phyloP scores from a whole-genome alignment of 2,888 invertebrate genomes.

The Caenorhabditis sp. region DNA sequence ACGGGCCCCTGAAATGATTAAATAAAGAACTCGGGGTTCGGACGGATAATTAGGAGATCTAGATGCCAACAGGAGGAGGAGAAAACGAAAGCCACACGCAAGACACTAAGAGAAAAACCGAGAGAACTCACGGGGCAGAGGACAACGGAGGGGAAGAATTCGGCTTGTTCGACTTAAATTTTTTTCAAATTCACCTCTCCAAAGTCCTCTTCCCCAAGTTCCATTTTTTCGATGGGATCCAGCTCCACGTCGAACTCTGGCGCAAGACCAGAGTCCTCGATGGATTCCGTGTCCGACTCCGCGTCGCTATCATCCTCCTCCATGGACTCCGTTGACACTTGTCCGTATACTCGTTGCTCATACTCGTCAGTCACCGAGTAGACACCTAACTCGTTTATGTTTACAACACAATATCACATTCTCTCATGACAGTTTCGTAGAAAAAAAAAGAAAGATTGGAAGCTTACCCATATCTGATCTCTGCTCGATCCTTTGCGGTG shows the following conservation, averaged over 20 bases:
- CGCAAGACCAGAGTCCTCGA: slow-evolving; percentile 44
- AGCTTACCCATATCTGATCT: slow-evolving; percentile 44
- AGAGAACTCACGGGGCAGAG: slow-evolving; percentile 34
- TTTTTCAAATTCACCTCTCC: slow-evolving; percentile 17
- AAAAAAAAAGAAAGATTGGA: too few species aligned
- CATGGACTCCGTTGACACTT: slow-evolving; percentile 12
- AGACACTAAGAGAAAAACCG: slow-evolving; percentile 11
- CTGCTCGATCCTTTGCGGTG: neutral
- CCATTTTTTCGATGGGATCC: slow-evolving; percentile 17
- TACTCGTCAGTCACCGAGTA: slow-evolving; percentile 58
- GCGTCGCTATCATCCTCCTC: slow-evolving; percentile 11
- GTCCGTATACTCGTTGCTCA: slow-evolving; percentile 50
- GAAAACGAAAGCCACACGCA: neutral
- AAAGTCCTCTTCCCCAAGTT: slow-evolving; percentile 31
- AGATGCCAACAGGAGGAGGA: neutral
- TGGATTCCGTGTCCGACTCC: slow-evolving; percentile 41
- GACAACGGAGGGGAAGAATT: slow-evolving; percentile 57
- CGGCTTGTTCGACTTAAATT: neutral
- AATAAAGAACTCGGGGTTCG: neutral
- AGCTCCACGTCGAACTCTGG: slow-evolving; percentile 52
- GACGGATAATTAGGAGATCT: neutral
- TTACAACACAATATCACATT: neutral
- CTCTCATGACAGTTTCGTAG: neutral
- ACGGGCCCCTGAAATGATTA: slow-evolving; percentile 62
- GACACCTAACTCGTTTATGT: slow-evolving; percentile 48